Evolutionary conservation across 2,888 invertebrate genomes (phyloP).

Genomic region (Stomorhina lunata): DNA sequence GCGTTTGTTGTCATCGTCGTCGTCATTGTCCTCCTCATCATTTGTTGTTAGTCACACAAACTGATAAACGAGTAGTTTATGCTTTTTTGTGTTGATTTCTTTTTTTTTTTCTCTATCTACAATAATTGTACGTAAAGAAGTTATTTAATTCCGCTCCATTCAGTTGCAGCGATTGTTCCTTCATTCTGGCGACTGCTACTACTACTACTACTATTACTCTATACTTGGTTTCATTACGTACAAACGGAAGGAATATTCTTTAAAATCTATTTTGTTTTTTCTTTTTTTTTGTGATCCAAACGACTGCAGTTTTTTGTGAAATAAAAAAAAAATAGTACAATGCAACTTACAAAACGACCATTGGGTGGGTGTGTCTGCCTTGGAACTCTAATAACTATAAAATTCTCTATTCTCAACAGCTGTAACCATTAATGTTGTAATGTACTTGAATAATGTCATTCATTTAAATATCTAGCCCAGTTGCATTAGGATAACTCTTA

Average conservation of each 20-base stretch:
- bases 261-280: too few relatives aligned
- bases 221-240: slow-evolving; percentile 28
- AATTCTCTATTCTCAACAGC: slow-evolving; percentile 34
- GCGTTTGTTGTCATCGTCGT: slow-evolving; percentile 39
- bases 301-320: slow-evolving; percentile 12
- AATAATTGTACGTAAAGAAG: slow-evolving; percentile 30
- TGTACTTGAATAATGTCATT: slow-evolving; percentile 58
- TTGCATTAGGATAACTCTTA: slow-evolving; percentile 49
- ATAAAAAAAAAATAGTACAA: neutral
- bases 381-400: slow-evolving; percentile 14
- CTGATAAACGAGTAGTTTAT: slow-evolving; percentile 30
- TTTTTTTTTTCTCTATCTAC: neutral
- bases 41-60: slow-evolving; percentile 26
- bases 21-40: slow-evolving; percentile 29
- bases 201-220: neutral
- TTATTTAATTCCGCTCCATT: slow-evolving; percentile 29
- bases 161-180: neutral
- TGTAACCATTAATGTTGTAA: slow-evolving; percentile 46
- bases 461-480: slow-evolving; percentile 57
- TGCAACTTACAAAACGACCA: neutral
- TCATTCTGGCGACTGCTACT: slow-evolving; percentile 19
- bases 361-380: slow-evolving; percentile 25
- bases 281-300: slow-evolving; percentile 15
- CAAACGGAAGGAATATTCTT: slow-evolving; percentile 35
- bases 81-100: neutral